Conservation (phyloP, 2,888 invertebrate species). For the Tillus elongatus region DNA sequence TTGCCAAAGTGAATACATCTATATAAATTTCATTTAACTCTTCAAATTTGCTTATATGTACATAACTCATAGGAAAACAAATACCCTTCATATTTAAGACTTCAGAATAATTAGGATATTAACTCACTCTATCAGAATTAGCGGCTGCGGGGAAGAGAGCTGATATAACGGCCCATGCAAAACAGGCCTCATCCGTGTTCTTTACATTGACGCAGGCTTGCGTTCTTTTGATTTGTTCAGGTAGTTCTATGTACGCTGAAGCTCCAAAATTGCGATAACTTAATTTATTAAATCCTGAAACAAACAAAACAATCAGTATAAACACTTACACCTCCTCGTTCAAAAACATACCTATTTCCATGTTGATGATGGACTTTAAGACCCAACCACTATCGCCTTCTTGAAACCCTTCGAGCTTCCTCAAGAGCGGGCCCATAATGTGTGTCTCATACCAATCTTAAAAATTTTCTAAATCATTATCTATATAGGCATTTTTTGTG, state of each 20-base stretch:
- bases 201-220: slow-evolving; percentile 19
- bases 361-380: slow-evolving; percentile 18
- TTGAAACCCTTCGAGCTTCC: slow-evolving; percentile 24
- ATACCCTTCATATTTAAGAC: slow-evolving; percentile 6
- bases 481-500: too few relatives aligned
- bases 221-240: slow-evolving; percentile 15
- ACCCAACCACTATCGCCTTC: slow-evolving; percentile 23
- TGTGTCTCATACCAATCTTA: slow-evolving; percentile 19
- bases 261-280: slow-evolving; percentile 8
- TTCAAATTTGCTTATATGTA: slow-evolving; percentile 11
- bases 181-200: slow-evolving; percentile 22
- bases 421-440: slow-evolving; percentile 16
- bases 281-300: slow-evolving; percentile 8
- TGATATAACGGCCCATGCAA: slow-evolving; percentile 18
- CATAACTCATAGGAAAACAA: slow-evolving; percentile 9
- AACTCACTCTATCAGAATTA: slow-evolving; percentile 3
- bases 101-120: slow-evolving; percentile 5
- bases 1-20: slow-evolving; percentile 12
- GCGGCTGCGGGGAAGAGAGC: not conserved
- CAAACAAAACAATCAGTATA: too few relatives aligned
- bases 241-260: slow-evolving; percentile 17
- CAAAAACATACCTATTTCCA: slow-evolving; percentile 21
- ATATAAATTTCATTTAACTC: slow-evolving; percentile 12
- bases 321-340: too few relatives aligned
- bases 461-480: too few relatives aligned